Evolutionary conservation across 2,113 vertebrate genomes (phyloP), one percentile per base, ranked within the genome.

Genomic region (Calidris pugnax): DNA sequence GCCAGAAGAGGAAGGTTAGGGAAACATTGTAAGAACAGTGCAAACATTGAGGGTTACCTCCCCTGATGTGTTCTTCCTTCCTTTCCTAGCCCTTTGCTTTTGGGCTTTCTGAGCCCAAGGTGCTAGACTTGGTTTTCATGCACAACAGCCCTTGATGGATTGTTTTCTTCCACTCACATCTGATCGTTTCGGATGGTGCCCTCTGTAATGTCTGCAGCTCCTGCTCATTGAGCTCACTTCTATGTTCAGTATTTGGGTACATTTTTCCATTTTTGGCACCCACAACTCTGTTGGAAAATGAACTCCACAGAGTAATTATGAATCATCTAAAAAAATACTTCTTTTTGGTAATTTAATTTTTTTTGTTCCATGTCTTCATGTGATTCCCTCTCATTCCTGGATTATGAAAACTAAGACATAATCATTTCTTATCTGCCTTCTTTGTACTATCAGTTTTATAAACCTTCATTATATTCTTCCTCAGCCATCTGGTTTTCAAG

Each of bases 401-500:
- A 79, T 90, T 76, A 69, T 73, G 39, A 80, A 87, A 85, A 92
- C 39, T 24, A 80, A 93, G 74, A 72, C 43, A 75, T 47, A 60
- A 60, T 56, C 1, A 79, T 87, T 90, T 93, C 32, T 85, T 90
- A 69, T 79, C 71, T 56, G 37, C 28, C 50, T 87, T 74, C 69
- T 89, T 87, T 68, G 14, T 85, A 39, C 62, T 72, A 37, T 64
- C 57, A 73, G 19, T 88, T 93, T 88, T 73, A 76, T 28, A 92
- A 94, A 88, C 27, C 27, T 90, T 79, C 76, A 90, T 69, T 35
- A 39, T 93, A 79, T 88, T 86, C 35, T 78, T 93, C 47, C 51
- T 88, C 59, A 79, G 72, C 90, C 75, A 92, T 80, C 63, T 95
- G 66, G 27, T 90, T 85, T 96, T 69, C 68, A 90, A 76, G 45